These are phyloP conservation scores for Latrodectus elegans DNA, from an alignment of 2,888 invertebrate species.

Conservation along the genomic window DNA sequence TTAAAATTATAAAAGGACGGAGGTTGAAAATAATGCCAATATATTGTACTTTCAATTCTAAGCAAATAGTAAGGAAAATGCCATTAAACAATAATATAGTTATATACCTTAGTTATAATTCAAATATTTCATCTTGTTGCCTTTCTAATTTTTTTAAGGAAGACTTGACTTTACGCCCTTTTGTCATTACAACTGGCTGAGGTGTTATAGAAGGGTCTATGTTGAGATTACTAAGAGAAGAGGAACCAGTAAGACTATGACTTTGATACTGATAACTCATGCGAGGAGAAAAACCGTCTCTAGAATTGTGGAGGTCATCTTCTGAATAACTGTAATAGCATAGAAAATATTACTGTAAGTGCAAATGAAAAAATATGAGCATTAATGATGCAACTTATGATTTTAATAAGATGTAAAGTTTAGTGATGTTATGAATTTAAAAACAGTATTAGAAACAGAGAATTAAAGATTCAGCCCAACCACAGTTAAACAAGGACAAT, in stretches of 20 bases:
- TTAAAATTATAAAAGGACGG: too few relatives aligned
- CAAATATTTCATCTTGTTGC: conserved; percentile 91
- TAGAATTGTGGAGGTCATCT: conserved; percentile 64
- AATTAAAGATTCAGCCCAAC: too few relatives aligned
- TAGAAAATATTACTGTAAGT: not conserved
- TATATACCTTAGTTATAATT: conserved; percentile 81
- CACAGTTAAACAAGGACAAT: too few relatives aligned
- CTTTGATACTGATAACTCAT: conserved; percentile 57
- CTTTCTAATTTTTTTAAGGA: conserved; percentile 87
- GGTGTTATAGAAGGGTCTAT: conserved; percentile 67
- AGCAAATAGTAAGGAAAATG: too few relatives aligned
- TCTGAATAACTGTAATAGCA: conserved; percentile 54
- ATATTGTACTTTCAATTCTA: too few relatives aligned
- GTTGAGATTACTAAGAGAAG: conserved; percentile 65
- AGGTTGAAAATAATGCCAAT: too few relatives aligned
- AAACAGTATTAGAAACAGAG: too few relatives aligned
- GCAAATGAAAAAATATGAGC: not conserved
- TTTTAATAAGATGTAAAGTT: too few relatives aligned
- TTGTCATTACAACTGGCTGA: conserved; percentile 80
- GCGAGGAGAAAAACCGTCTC: conserved; percentile 50
- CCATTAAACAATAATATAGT: too few relatives aligned
- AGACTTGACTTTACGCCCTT: conserved; percentile 85
- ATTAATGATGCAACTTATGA: too few relatives aligned
- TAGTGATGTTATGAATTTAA: too few relatives aligned
- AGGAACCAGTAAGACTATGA: conserved; percentile 54